phyloP scores from a whole-genome alignment of 2,113 vertebrate genomes.

The Podarcis cretensis region DNA sequence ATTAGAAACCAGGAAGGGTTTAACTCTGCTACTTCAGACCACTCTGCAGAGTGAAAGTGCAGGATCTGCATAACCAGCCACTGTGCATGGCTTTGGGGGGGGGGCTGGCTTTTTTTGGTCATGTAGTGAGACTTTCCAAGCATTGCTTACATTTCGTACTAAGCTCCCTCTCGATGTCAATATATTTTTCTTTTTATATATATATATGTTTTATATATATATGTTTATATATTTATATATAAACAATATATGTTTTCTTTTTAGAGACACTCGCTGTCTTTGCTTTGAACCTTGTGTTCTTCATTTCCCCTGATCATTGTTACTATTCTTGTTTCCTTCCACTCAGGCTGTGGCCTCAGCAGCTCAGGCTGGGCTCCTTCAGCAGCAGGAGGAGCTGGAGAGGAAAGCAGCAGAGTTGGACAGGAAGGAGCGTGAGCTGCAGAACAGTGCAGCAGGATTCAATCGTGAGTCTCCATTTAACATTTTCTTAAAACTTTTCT shows the following conservation, averaged over 20 bases:
- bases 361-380: slow-evolving; percentile 87
- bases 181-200: background rate
- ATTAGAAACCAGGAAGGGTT: background rate
- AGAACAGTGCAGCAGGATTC: slow-evolving; percentile 75
- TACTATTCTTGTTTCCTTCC: background rate
- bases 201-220: too few relatives aligned
- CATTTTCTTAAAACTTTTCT: background rate
- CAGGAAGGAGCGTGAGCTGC: slow-evolving; percentile 89
- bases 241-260: fast-evolving
- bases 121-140: too few relatives aligned
- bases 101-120: too few relatives aligned
- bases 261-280: background rate
- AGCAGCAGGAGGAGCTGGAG: slow-evolving; percentile 95
- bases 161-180: too few relatives aligned
- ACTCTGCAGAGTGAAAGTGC: background rate
- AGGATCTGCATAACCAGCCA: too few relatives aligned
- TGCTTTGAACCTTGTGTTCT: background rate
- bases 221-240: too few relatives aligned
- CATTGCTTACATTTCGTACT: too few relatives aligned
- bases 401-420: slow-evolving; percentile 94
- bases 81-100: too few relatives aligned
- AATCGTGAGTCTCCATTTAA: slow-evolving; percentile 66
- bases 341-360: slow-evolving; percentile 82
- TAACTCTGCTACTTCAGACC: background rate
- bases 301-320: background rate